Conservation (phyloP, 2,797 vertebrate species). For the Chrosomus eos region DNA sequence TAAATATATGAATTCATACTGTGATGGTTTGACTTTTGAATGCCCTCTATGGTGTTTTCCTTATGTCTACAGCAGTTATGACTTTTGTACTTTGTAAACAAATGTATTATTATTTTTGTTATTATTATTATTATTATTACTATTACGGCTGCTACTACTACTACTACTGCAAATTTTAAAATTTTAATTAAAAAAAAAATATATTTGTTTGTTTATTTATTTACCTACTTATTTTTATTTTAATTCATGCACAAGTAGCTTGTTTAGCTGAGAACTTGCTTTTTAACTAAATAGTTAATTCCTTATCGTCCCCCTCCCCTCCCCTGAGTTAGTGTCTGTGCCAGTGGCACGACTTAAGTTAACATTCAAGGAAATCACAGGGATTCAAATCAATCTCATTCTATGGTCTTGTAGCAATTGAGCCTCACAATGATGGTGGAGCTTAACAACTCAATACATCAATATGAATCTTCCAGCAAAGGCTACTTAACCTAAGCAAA, state of each 20-base stretch:
- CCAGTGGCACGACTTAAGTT: neutral
- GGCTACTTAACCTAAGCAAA: conserved; percentile 51
- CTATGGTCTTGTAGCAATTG: conserved; percentile 55
- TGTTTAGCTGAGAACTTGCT: neutral
- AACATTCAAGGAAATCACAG: conserved; percentile 49
- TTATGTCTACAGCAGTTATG: neutral
- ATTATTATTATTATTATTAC: neutral
- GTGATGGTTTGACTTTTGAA: too few relatives aligned
- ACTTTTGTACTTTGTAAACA: neutral
- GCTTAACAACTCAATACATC: conserved; percentile 62
- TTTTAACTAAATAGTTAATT: neutral
- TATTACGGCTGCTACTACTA: neutral
- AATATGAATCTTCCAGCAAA: conserved; percentile 56
- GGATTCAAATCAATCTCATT: conserved; percentile 56
- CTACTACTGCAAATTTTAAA: neutral
- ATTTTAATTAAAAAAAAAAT: too few relatives aligned
- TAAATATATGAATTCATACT: neutral
- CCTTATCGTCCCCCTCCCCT: neutral
- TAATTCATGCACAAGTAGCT: neutral
- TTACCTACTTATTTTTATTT: neutral
- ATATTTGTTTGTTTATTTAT: too few relatives aligned
- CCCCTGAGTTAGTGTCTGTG: neutral
- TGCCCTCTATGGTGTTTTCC: neutral
- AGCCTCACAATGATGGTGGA: conserved; percentile 58
- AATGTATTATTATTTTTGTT: neutral